These are phyloP conservation scores for Saxicola maurus DNA, from an alignment of 2,797 vertebrate genomes.

Conservation along the genomic window DNA sequence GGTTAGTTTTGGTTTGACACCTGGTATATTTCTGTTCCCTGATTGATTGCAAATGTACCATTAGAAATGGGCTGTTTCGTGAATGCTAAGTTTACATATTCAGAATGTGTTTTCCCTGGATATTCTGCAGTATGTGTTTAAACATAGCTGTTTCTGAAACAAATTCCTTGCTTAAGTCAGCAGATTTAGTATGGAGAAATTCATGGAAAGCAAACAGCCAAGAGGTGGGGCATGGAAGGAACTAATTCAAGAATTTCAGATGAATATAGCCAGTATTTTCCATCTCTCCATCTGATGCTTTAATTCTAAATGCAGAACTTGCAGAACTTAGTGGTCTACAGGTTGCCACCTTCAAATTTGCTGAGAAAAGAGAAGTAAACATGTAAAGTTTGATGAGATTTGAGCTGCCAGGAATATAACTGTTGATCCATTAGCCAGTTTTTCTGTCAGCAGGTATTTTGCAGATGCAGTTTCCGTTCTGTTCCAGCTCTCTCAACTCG, in stretches of 20 bases:
- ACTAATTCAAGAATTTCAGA: background rate
- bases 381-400: background rate
- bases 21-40: slow-evolving; percentile 25
- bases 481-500: background rate
- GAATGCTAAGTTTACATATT: slow-evolving; percentile 25
- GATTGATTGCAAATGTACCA: slow-evolving; percentile 20
- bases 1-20: slow-evolving; percentile 29
- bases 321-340: background rate
- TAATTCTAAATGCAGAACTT: background rate
- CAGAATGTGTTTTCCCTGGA: slow-evolving; percentile 8
- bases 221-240: slow-evolving; percentile 9
- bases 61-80: background rate
- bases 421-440: background rate
- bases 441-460: background rate
- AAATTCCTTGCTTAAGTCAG: slow-evolving; percentile 37
- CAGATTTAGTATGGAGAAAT: background rate
- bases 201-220: background rate
- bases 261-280: background rate
- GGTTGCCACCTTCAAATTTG: background rate
- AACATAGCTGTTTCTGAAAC: slow-evolving; percentile 29
- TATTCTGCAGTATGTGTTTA: slow-evolving; percentile 9
- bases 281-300: background rate
- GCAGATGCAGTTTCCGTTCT: background rate
- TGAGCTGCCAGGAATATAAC: background rate
- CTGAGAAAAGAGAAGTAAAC: background rate